A percentile compares a stretch with the other conserved stretches of the same genome.
These are phyloP conservation scores for Polydrusus pterygomalis DNA, from an alignment of 2,888 invertebrate genomes.

Conservation along the genomic window DNA sequence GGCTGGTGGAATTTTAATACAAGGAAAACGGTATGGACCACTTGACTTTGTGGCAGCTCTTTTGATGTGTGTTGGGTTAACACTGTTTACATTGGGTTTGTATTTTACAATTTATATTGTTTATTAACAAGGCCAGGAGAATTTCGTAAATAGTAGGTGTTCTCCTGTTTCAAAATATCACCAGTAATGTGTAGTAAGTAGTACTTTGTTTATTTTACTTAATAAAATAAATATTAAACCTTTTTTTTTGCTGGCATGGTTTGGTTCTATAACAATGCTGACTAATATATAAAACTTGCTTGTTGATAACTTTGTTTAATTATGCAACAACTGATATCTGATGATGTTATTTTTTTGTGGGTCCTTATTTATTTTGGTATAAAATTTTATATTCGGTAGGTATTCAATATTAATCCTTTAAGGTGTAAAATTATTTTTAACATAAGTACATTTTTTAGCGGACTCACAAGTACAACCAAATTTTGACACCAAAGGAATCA, in stretches of 20 bases:
- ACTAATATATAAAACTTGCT: not conserved
- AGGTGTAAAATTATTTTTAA: too few relatives aligned
- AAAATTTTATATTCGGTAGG: too few relatives aligned
- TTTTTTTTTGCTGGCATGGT: not conserved
- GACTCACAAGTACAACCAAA: conserved; percentile 85
- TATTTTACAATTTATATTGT: conserved; percentile 52
- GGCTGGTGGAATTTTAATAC: conserved; percentile 93
- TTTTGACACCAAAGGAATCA: conserved; percentile 81
- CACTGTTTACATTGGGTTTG: conserved; percentile 92
- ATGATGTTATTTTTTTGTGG: too few relatives aligned
- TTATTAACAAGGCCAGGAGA: too few relatives aligned
- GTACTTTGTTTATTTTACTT: too few relatives aligned
- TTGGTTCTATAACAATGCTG: not conserved
- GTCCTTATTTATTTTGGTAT: too few relatives aligned
- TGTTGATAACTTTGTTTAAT: not conserved
- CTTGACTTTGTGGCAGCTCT: conserved; percentile 90
- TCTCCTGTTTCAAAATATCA: too few relatives aligned
- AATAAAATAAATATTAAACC: not conserved
- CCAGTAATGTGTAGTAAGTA: too few relatives aligned
- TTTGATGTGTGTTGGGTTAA: conserved; percentile 91
- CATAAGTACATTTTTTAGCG: conserved; percentile 74
- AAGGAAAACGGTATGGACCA: conserved; percentile 89
- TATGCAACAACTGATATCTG: too few relatives aligned
- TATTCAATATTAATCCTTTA: too few relatives aligned
- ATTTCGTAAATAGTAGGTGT: too few relatives aligned